Conservation (phyloP, 2,888 invertebrate species). For the Orthosia gracilis region DNA sequence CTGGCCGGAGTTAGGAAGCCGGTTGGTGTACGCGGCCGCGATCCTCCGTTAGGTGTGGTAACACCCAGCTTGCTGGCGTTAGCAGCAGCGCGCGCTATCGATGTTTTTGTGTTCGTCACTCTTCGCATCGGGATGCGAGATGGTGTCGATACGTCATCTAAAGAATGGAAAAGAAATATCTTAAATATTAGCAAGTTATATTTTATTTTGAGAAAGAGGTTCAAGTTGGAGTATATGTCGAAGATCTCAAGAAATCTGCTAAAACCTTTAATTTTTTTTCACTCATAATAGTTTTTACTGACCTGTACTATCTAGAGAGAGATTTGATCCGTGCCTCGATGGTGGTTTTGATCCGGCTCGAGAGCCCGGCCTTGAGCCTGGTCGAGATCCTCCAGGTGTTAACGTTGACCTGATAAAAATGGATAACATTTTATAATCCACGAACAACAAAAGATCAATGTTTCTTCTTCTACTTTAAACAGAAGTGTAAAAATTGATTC, state of each 20-base stretch:
- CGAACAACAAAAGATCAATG: neutral
- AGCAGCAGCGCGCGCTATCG: conserved; percentile 91
- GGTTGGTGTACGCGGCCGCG: conserved; percentile 94
- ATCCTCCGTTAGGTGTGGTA: conserved; percentile 91
- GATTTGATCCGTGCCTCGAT: conserved; percentile 97
- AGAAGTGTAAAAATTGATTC: neutral
- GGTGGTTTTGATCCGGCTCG: conserved; percentile 97
- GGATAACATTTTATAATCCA: conserved; percentile 5
- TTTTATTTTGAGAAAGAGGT: neutral
- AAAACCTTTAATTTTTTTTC: neutral
- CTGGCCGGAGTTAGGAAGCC: conserved; percentile 95
- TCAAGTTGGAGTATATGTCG: neutral
- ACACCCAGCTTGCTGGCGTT: conserved; percentile 92
- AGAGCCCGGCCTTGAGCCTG: conserved; percentile 96
- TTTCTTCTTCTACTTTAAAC: neutral
- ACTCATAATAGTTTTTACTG: neutral
- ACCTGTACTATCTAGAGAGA: conserved; percentile 97
- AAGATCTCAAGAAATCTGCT: neutral
- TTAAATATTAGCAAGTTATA: neutral
- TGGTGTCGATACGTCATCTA: conserved; percentile 94
- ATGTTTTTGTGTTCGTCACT: conserved; percentile 91
- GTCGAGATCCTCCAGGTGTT: conserved; percentile 96
- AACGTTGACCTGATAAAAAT: conserved; percentile 91
- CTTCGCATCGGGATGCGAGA: conserved; percentile 96
- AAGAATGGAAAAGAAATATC: conserved; percentile 7